Base-by-base conservation (phyloP, 1,140 invertebrate species). In the Drosophila sucinea region DNA sequence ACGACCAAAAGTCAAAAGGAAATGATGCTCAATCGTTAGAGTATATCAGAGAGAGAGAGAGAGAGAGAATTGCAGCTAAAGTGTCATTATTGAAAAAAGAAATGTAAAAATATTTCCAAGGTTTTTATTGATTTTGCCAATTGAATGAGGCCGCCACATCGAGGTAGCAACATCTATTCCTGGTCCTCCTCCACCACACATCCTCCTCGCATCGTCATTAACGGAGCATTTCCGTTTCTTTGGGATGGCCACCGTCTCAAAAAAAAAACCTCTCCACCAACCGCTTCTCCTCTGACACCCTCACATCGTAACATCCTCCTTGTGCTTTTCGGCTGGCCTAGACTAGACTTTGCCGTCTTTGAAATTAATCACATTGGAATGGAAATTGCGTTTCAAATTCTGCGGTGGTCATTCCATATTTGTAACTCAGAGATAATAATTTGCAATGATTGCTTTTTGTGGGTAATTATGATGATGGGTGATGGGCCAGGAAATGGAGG, bases 281-380 rank as follows among this genome's bases (percentile, higher is more conserved):
- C 10, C 3, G 0, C 35, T 11, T 10, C 35, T 38, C 35, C 1
- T 38, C 6, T 11, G 10, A 11, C 8, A 38, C 8, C 35, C 17
- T 17, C 17, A 17, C 17, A 17, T 17, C 17, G 0, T 0, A 17
- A 17, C 17, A 17, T 17, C 35, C 35, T 11, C 11, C 40, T 41
- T 41, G 40, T n/a, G n/a, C 40, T n/a, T 41, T 41, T 41, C n/a
- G 3, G 40, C n/a, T 41, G n/a, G 40, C 40, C 40, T 41, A 41
- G 40, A 41, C 40, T 17, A 41, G 40, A 30, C n/a, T 10, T 3
- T n/a, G 40, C 35, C 61, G 67, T 57, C 79, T 79, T 73, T 72
- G 66, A 82, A 87, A 87, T 86, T 82, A 87, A 86, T 87, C 83
- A 71, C 79, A 82, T 82, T 82, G 63, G 70, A 77, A 87, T 87